phyloP scores from a whole-genome alignment of 2,888 invertebrate genomes.

The Melinaea marsaeus region DNA sequence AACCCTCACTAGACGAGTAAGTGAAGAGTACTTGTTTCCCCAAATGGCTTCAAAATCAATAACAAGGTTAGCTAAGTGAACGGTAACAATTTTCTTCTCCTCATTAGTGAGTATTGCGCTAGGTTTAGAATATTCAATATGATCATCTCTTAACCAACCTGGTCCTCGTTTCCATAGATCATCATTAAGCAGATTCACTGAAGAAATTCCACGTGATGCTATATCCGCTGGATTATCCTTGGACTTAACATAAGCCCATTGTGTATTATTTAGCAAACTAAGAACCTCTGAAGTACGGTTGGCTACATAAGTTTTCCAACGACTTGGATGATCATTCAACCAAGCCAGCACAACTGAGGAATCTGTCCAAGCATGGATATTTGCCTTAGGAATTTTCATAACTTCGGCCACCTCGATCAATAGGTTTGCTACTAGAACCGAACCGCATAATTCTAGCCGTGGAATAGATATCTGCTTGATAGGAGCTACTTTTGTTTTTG shows the following conservation, averaged over 20 bases:
- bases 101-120: background rate
- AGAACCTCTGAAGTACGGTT: constrained; percentile 2
- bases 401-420: too few species aligned
- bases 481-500: constrained; percentile 23
- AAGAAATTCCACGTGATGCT: background rate
- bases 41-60: too few species aligned
- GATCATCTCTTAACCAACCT: constrained; percentile 1
- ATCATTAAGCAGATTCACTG: background rate
- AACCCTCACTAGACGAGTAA: too few species aligned
- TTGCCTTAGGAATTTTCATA: too few species aligned
- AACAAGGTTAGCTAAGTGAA: background rate
- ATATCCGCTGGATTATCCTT: constrained; percentile 33
- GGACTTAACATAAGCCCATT: constrained; percentile 29
- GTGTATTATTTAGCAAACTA: constrained; percentile 16
- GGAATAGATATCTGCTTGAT: constrained; percentile 9
- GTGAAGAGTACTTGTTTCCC: too few species aligned
- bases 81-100: background rate
- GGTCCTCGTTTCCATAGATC: constrained; percentile 7
- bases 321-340: constrained; percentile 19
- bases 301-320: too few species aligned
- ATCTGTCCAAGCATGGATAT: too few species aligned
- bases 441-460: too few species aligned
- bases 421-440: too few species aligned
- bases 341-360: constrained; percentile 11
- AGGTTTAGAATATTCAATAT: constrained; percentile 5